These are phyloP conservation scores for Microcebus lehilahytsara DNA, from an alignment of 2,113 vertebrate species.

Conservation along the genomic window DNA sequence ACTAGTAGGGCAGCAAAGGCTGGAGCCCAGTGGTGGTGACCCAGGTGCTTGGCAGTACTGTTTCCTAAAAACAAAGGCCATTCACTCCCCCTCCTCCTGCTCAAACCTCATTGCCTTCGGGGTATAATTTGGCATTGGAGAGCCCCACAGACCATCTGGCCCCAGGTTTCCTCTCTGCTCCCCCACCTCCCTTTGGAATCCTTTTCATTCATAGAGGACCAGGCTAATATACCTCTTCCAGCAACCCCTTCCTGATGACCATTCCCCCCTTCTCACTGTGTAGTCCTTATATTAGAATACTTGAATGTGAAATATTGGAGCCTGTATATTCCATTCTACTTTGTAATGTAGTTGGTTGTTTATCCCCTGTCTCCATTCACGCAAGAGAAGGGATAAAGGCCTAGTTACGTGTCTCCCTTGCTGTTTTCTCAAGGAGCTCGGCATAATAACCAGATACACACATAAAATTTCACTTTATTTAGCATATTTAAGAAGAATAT, in stretches of 20 bases:
- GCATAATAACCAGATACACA: constrained; percentile 25
- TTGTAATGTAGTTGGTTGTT: neutral
- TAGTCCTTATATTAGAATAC: neutral
- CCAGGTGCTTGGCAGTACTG: neutral
- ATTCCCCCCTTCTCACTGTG: neutral
- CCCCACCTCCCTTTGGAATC: neutral
- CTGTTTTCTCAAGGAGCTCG: neutral
- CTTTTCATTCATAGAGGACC: constrained; percentile 15
- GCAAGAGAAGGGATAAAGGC: neutral
- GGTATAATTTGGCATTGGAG: neutral
- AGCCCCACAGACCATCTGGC: neutral
- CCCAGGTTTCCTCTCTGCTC: neutral
- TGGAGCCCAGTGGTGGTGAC: neutral
- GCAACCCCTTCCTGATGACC: neutral
- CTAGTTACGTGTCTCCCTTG: neutral
- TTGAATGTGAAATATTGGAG: neutral
- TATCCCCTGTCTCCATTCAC: neutral
- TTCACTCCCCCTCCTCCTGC: no score
- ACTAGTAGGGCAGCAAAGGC: neutral
- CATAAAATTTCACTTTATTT: constrained; percentile 76
- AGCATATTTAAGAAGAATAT: constrained; percentile 70
- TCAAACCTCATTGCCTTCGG: neutral
- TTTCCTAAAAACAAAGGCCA: neutral
- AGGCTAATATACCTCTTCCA: neutral
- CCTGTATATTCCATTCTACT: neutral